Evolutionary conservation across 1,140 invertebrate genomes (phyloP).

Genomic region (Leguminivora glycinivorella): DNA sequence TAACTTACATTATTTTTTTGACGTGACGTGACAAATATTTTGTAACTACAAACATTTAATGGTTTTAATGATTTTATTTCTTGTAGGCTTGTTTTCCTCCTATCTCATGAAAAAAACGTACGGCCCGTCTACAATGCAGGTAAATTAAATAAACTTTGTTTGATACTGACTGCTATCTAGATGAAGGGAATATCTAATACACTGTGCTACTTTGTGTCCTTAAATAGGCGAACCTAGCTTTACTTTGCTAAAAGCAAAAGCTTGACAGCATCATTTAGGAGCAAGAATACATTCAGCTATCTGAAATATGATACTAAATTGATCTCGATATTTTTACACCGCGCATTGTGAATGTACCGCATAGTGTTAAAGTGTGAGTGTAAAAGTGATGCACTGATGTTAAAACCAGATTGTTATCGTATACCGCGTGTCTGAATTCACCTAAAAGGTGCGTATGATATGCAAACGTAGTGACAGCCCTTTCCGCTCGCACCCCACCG

Average conservation of each 20-base stretch:
- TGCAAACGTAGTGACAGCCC: constrained; percentile 29
- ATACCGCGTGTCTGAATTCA: background rate
- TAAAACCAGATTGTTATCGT: background rate
- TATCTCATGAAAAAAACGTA: too few species aligned
- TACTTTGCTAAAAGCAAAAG: constrained; percentile 20
- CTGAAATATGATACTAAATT: background rate
- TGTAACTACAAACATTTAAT: too few species aligned
- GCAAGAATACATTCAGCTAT: background rate
- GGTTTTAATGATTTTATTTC: too few species aligned
- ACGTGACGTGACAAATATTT: too few species aligned
- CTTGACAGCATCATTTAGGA: background rate
- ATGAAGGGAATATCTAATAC: background rate
- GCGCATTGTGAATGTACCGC: too few species aligned
- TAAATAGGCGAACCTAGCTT: background rate
- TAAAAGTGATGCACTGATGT: background rate
- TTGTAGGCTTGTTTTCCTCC: too few species aligned
- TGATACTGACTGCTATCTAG: too few species aligned
- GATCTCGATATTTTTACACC: background rate
- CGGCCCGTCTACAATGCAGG: too few species aligned
- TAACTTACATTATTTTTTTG: too few species aligned
- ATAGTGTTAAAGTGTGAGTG: background rate
- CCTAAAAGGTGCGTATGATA: constrained; percentile 7
- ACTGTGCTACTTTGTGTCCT: background rate
- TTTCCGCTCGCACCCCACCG: constrained; percentile 50
- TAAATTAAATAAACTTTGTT: too few species aligned